phyloP scores from a whole-genome alignment of 2,888 invertebrate species.

The Muschampia plurimacula region DNA sequence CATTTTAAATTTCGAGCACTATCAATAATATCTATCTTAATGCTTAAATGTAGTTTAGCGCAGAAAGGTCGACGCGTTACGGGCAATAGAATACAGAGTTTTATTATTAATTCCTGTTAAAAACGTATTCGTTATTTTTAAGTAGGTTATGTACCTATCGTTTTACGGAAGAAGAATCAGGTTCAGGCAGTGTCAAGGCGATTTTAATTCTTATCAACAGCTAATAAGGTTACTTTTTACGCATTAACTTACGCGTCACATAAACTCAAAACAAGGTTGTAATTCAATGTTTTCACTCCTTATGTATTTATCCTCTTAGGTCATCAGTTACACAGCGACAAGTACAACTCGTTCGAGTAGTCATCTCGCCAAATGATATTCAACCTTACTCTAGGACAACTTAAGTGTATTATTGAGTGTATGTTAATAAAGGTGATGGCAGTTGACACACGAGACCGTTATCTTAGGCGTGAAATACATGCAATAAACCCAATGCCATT shows the following conservation, averaged over 20 bases:
- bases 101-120: too few relatives aligned
- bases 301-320: conserved; percentile 35
- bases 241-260: conserved; percentile 27
- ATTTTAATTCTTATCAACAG: conserved; percentile 2
- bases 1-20: too few relatives aligned
- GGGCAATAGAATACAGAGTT: too few relatives aligned
- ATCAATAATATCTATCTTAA: too few relatives aligned
- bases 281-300: conserved; percentile 35
- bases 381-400: not conserved
- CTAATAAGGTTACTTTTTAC: conserved; percentile 40
- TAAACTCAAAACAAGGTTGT: conserved; percentile 47
- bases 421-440: conserved; percentile 21
- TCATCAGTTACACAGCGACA: conserved; percentile 31
- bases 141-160: not conserved
- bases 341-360: conserved; percentile 15
- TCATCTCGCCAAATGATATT: not conserved
- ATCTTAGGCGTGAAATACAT: conserved; percentile 37
- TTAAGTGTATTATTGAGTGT: conserved; percentile 22
- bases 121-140: too few relatives aligned
- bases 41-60: too few relatives aligned
- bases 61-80: too few relatives aligned
- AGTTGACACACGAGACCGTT: conserved; percentile 40
- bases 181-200: not conserved
- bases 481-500: conserved; percentile 40
- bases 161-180: conserved; percentile 9